Evolutionary conservation across 2,113 vertebrate genomes (phyloP).

Genomic region (Octodon degus): DNA sequence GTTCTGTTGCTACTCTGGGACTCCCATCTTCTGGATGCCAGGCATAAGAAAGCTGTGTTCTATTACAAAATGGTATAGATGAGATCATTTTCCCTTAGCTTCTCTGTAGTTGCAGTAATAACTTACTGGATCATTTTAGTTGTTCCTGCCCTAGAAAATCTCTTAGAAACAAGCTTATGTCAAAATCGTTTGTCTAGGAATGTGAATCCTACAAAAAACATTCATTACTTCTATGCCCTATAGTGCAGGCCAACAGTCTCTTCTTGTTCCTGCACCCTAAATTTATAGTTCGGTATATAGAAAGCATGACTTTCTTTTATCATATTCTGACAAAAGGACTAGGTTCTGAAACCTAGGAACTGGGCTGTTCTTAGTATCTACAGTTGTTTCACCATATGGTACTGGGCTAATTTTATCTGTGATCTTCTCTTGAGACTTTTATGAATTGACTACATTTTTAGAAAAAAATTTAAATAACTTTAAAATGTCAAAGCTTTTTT

Average conservation of each 20-base stretch:
- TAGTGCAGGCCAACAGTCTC: not conserved
- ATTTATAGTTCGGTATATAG: constrained; percentile 27
- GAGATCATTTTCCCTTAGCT: constrained; percentile 40
- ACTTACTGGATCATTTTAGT: constrained; percentile 32
- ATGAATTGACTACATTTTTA: constrained; percentile 80
- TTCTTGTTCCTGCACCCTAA: constrained; percentile 50
- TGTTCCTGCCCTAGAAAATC: constrained; percentile 62
- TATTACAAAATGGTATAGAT: not conserved
- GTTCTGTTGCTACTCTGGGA: not conserved
- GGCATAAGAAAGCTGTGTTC: constrained; percentile 11
- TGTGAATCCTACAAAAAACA: constrained; percentile 25
- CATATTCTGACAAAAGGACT: constrained; percentile 58
- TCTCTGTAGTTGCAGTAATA: constrained; percentile 1
- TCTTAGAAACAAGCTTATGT: constrained; percentile 54
- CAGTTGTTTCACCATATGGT: constrained; percentile 80
- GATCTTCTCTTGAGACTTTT: constrained; percentile 78
- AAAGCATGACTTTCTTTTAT: constrained; percentile 56
- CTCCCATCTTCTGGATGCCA: not conserved
- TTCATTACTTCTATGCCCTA: not conserved
- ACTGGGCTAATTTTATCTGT: constrained; percentile 75
- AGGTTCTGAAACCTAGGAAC: constrained; percentile 61
- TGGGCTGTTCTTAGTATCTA: constrained; percentile 63
- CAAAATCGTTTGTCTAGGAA: constrained; percentile 47
- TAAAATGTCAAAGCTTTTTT: constrained; percentile 79
- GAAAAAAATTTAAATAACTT: constrained; percentile 77